Evolutionary conservation across 2,888 invertebrate genomes (phyloP).

Genomic region (Synanthedon formicaeformis): DNA sequence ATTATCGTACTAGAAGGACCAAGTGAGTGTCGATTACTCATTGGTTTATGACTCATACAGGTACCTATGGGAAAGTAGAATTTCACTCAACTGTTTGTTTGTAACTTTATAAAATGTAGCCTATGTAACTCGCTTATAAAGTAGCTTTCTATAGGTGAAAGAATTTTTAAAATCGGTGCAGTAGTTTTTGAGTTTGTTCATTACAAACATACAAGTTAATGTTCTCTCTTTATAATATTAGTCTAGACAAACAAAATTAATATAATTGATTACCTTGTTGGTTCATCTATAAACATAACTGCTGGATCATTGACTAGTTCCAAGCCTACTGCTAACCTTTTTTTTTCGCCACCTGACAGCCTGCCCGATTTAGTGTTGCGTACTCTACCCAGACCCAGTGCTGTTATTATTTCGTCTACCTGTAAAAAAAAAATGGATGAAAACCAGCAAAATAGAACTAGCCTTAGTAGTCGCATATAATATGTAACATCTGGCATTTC

Average conservation of each 20-base stretch:
- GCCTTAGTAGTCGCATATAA: too few species aligned
- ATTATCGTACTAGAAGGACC: too few species aligned
- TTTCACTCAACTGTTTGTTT: too few species aligned
- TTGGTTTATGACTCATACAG: neutral
- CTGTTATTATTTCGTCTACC: constrained; percentile 84
- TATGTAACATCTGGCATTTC: too few species aligned
- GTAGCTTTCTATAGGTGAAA: too few species aligned
- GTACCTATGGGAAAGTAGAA: neutral
- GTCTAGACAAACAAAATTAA: neutral
- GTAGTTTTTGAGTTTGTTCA: too few species aligned
- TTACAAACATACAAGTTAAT: too few species aligned
- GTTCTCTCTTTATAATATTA: neutral
- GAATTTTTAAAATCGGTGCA: too few species aligned
- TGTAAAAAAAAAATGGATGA: constrained; percentile 35
- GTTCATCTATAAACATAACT: constrained; percentile 94
- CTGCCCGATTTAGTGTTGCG: constrained; percentile 76
- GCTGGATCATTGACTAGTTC: constrained; percentile 93
- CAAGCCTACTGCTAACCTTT: constrained; percentile 89
- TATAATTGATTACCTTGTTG: constrained; percentile 79
- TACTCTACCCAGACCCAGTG: constrained; percentile 77
- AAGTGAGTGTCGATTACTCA: too few species aligned
- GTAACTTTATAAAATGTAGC: too few species aligned
- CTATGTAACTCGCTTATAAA: too few species aligned
- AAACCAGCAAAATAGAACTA: too few species aligned
- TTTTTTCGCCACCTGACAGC: constrained; percentile 91